Conservation (phyloP, 2,113 vertebrate genomes). For the Phaethornis superciliosus region DNA sequence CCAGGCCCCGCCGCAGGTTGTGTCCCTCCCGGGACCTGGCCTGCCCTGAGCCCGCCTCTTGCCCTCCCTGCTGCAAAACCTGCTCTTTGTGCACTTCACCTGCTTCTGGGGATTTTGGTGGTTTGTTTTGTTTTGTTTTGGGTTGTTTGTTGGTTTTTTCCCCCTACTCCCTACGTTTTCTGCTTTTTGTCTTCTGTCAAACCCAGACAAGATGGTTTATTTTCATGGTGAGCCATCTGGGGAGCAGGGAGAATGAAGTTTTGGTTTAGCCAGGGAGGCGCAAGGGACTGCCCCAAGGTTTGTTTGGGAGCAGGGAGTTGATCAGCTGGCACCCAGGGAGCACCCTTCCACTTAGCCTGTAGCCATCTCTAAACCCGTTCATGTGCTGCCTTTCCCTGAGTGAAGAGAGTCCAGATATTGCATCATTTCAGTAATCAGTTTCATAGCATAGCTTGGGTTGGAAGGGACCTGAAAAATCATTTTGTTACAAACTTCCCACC, state of each 20-base stretch:
- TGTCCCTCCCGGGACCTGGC: too few relatives aligned
- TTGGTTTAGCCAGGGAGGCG: not conserved
- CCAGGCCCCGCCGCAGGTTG: too few relatives aligned
- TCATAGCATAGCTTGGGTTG: too few relatives aligned
- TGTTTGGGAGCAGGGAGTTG: not conserved
- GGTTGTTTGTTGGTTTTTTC: too few relatives aligned
- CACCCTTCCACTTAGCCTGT: not conserved
- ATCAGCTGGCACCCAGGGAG: not conserved
- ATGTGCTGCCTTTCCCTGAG: accelerated
- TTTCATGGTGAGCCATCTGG: not conserved
- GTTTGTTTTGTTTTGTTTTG: too few relatives aligned
- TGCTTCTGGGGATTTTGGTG: not conserved
- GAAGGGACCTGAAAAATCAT: too few relatives aligned
- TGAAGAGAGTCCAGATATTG: not conserved
- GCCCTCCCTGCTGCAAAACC: accelerated
- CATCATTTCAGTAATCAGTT: not conserved
- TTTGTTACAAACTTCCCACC: too few relatives aligned
- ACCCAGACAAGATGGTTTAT: accelerated
- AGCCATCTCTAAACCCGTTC: not conserved
- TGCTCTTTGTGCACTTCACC: accelerated
- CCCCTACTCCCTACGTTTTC: accelerated
- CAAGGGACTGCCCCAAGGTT: not conserved
- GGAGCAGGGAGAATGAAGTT: accelerated
- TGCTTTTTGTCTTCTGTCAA: too few relatives aligned
- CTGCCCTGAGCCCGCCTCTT: accelerated